Evolutionary conservation across 2,113 vertebrate species (phyloP).

Genomic region (Enhydra lutris): DNA sequence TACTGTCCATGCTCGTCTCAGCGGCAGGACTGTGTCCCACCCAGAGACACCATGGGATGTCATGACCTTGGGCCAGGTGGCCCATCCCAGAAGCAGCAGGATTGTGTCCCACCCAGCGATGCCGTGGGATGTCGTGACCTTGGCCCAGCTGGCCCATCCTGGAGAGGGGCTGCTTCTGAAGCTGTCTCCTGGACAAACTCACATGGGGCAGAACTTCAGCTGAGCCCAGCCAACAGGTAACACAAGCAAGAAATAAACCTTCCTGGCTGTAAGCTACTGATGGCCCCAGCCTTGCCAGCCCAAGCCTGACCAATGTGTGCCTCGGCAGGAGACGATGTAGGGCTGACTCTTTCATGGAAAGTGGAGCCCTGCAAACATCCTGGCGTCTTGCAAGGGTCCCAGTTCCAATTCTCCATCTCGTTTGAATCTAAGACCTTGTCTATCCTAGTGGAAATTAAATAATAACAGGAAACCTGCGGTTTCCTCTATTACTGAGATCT

Average conservation of each 20-base stretch:
- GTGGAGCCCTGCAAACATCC: not conserved
- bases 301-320: accelerated
- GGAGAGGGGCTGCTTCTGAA: not conserved
- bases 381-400: not conserved
- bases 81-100: too few species aligned
- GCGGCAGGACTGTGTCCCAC: not conserved
- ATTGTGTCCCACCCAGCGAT: too few species aligned
- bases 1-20: not conserved
- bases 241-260: not conserved
- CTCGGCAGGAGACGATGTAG: not conserved
- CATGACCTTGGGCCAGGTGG: accelerated
- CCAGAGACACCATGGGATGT: accelerated
- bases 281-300: not conserved
- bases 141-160: accelerated
- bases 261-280: not conserved
- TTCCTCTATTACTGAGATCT: not conserved
- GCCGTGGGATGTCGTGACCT: accelerated
- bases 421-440: not conserved
- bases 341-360: accelerated
- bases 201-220: too few species aligned
- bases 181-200: not conserved
- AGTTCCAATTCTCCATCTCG: not conserved
- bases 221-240: too few species aligned
- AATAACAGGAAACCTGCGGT: not conserved
- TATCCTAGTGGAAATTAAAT: not conserved